Base-by-base conservation (phyloP, 2,797 vertebrate species). In the Melanitta fusca region DNA sequence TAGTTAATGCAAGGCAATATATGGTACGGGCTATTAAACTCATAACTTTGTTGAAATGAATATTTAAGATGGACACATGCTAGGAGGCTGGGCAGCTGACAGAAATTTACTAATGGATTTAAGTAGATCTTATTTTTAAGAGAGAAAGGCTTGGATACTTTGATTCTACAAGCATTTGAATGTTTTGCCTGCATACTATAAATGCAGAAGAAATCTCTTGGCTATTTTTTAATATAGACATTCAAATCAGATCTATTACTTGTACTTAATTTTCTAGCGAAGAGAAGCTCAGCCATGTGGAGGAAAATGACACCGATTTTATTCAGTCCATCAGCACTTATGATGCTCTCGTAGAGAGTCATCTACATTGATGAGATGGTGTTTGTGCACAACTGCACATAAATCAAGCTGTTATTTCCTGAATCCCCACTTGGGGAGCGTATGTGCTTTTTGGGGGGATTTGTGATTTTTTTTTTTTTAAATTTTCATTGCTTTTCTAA, bases 241-340 rank as follows among this genome's bases (percentile, higher is more conserved):
- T 65, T 43, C 6, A 80, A 69, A 89, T 95, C 61, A 11, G 58
- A 78, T 74, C 34, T 2, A 3, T 78, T 89, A 17, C 84, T 87
- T 66, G 61, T 65, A 88, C 75, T 85, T 94, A 92, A 91, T 92
- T 93, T 95, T 92, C 82, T 73, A 88, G 72, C 41, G 69, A 89
- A 58, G 72, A 80, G 81, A 58, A 85, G 70, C 65, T 89, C 92
- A 93, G 72, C 61, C 79, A 28, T 58, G 91, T 89, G 93, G 47
- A 78, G 79, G 92, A 74, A 91, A 96, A 93, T 36, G 54, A 53
- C 69, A 89, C 72, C 2, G n/a, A 73, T 96, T 96, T 95, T 80
- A 53, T 92, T 92, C 93, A 95, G 84, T 64, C 94, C 89, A 73
- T 85, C 95, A 78, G 84, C 87, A 28, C 75, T 80, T 89, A 73